Base-by-base conservation (phyloP, 2,113 vertebrate genomes). In the Bombycilla garrulus region DNA sequence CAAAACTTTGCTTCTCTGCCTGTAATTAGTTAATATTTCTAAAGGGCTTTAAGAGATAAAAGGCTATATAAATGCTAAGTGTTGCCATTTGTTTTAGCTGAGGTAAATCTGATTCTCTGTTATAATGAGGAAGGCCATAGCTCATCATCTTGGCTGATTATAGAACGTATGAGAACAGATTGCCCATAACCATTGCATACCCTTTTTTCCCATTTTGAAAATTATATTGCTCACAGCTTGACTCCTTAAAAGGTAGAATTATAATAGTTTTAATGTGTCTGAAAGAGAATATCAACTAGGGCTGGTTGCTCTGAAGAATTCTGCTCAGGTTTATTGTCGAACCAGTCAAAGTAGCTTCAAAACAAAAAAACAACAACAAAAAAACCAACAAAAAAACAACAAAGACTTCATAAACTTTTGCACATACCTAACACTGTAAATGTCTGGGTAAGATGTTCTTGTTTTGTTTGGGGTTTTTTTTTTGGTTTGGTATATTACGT, bases 161-260 rank as follows among this genome's bases (percentile, higher is more conserved):
- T 28, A 48, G 38, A 94, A 78, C 48, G 78, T 90, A 73, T 28
- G 14, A 88, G 88, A 97, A 90, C 94, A 96, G 92, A 96, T 96
- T 96, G 93, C 82, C 87, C 90, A 95, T 95, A 95, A 97, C 85
- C 38, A 90, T 67, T 90, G 85, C 83, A 96, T 73, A 78, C 60
- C 25, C 65, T 64, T 88, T 71, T 86, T 93, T 93, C 85, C 64
- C 82, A 96, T 95, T 88, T 87, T 90, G 74, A 85, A 95, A 94
- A 97, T 95, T 94, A 83, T 93, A 96, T 90, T 97, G 81, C 91
- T 93, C 95, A 91, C 93, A 97, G 95, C 95, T 95, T 96, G 93
- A 95, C 78, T 96, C 50, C 90, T 88, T 91, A 58, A 92, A 95
- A 74, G 58, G 54, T 85, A 94, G 84, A 94, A 95, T 90, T 94